Conservation (phyloP, 2,113 vertebrate genomes). For the Eurypyga helias region DNA sequence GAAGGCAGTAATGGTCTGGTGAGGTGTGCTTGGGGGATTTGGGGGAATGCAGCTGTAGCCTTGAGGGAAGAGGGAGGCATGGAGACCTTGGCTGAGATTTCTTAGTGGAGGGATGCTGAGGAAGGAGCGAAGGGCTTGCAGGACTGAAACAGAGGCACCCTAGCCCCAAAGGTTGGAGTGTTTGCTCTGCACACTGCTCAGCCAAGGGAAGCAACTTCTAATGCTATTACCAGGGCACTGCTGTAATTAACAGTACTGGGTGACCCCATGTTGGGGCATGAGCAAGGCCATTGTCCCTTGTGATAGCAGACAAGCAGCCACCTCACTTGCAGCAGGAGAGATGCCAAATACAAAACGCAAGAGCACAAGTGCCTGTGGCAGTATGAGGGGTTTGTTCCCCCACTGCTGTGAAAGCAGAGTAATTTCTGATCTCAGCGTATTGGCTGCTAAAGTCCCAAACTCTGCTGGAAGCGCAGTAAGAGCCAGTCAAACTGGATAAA, state of each 20-base stretch:
- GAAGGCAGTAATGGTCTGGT: background rate
- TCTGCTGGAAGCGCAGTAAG: background rate
- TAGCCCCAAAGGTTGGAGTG: rapidly evolving
- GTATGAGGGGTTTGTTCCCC: background rate
- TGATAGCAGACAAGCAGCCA: background rate
- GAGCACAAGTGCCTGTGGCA: background rate
- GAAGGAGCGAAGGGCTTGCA: background rate
- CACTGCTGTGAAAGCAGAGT: background rate
- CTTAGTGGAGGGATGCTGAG: background rate
- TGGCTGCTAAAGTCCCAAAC: background rate
- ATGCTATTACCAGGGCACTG: background rate
- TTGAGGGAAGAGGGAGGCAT: background rate
- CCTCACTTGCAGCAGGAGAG: background rate
- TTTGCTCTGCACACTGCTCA: background rate
- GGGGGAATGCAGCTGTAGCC: background rate
- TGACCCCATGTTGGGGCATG: rapidly evolving
- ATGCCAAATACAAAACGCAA: background rate
- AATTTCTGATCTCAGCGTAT: background rate
- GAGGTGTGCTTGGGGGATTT: background rate
- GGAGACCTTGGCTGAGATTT: background rate
- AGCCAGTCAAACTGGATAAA: background rate
- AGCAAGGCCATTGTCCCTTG: background rate
- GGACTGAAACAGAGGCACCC: background rate
- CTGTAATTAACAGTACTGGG: background rate
- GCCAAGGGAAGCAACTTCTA: background rate